Base-by-base conservation (phyloP, 2,113 vertebrate genomes). In the Delphinus delphis region DNA sequence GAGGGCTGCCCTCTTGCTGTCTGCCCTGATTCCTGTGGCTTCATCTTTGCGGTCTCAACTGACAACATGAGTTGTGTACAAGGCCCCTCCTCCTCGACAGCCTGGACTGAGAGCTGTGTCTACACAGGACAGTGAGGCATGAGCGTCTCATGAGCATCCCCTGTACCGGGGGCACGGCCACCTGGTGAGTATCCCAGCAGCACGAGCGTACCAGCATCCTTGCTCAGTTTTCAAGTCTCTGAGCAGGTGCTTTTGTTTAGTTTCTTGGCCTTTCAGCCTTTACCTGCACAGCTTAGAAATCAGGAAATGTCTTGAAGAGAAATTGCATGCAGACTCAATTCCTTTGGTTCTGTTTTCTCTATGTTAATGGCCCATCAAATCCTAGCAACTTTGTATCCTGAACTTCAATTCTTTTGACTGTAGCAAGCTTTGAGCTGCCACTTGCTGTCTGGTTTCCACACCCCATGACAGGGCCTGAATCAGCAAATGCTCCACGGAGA, bases 171-270 rank as follows among this genome's bases (percentile, higher is more conserved):
- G 13, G 26, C 63, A 65, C 5, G 13, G 26, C 6, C 28, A 65
- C 14, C 63, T 65, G 25, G 11, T 31, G 12, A 31, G 63, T 28
- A 65, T 1, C 73, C 83, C 62, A 70, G 63, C 17, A 15, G 13
- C 23, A 55, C 2, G 36, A 81, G n/a, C 7, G 0, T 4, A 14
- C 38, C 77, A 89, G 53, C 44, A 26, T 76, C 86, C 85, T 70
- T 65, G 80, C 91, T 96, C 62, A 80, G 65, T 23, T 82, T 31
- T 92, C 50, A 68, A 58, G 76, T 25, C 50, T 93, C 67, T 91
- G 55, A 85, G 91, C 87, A 90, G 58, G 81, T 94, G 79, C 62
- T 90, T 94, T 67, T 50, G 38, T 95, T 90, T 53, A 63, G 38
- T 38, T 50, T 73, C 74, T 58, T 74, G 70, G 80, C 62, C 60